Percentiles rank a stretch among this genome's conserved stretches.
Evolutionary conservation across 1,140 invertebrate species (phyloP).

Genomic region (Octopus sinensis): DNA sequence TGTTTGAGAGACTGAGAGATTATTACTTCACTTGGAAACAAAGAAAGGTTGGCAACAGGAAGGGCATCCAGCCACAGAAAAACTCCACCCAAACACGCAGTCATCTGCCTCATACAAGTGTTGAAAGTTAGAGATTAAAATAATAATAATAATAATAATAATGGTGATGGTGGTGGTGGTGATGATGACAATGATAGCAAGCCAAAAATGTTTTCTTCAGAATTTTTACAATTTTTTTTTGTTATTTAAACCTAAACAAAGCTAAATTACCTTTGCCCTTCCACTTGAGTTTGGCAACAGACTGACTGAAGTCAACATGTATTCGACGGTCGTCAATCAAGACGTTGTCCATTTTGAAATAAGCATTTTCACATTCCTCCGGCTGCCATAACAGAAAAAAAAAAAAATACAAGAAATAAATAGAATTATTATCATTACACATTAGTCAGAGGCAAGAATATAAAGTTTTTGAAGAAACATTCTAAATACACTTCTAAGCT

Average conservation of each 20-base stretch:
- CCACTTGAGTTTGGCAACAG: conserved; percentile 74
- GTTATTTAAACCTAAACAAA: neutral
- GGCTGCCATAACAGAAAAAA: conserved; percentile 30
- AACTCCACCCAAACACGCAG: neutral
- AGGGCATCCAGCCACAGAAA: no score
- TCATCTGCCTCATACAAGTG: neutral
- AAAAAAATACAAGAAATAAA: no score
- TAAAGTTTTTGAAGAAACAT: no score
- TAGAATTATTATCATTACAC: no score
- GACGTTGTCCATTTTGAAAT: conserved; percentile 99
- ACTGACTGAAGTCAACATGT: conserved; percentile 99
- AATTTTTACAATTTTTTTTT: neutral
- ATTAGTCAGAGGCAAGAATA: no score
- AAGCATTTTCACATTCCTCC: conserved; percentile 95
- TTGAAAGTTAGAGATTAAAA: neutral
- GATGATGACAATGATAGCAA: neutral
- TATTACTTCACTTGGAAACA: no score
- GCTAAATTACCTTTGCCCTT: conserved; percentile 36
- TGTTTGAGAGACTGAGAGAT: no score
- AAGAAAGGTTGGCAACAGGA: no score
- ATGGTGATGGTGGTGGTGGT: neutral
- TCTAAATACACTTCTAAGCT: no score
- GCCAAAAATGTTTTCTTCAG: neutral
- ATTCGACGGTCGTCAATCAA: conserved; percentile 97
- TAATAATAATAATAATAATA: neutral